Base-by-base conservation (phyloP, 1,140 invertebrate genomes). In the Belonocnema kinseyi region DNA sequence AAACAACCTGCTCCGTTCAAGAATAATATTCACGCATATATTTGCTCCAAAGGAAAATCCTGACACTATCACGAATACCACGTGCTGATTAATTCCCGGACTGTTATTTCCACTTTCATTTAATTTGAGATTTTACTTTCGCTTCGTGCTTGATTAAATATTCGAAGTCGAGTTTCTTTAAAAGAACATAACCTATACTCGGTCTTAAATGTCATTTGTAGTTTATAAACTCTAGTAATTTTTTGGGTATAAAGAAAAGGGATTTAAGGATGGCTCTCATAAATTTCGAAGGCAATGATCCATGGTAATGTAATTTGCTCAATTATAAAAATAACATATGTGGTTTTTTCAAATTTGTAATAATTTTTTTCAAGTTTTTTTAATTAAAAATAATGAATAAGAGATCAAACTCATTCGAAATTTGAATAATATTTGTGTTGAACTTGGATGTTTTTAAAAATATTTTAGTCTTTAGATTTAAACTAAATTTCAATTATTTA, bases 251-350 rank as follows among this genome's bases (percentile, higher is more conserved):
- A 72, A 33, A 33, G n/a, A 56, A 21, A 73, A 72, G 50, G 13
- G n/a, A 72, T 52, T 52, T 16, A 72, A 87, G 77, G 81, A 92
- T 92, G 91, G 87, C 90, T 81, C 86, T 91, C 16, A 72, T 91
- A 76, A 86, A 88, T 75, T 89, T 91, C 2, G 90, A 90, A 74
- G 90, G 87, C 77, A 88, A 77, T 72, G 91, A 92, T 85, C 90
- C 90, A 46, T 92, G 91, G 91, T 92, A 86, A 33, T 84, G 80
- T 79, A 72, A 74, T 61, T 72, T 54, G n/a, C 74, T 19, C 19
- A 56, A 52, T 72, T 46, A 54, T 53, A 26, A 12, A 53, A 19
- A 13, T 26, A 17, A 19, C 17, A 50, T 26, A 26, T 2, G 5
- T 33, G 26, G 26, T 11, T 58, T n/a, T 56, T 74, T 58, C 40